Evolutionary conservation across 2,113 vertebrate species (phyloP).

Genomic region (human (Homo sapiens)): DNA sequence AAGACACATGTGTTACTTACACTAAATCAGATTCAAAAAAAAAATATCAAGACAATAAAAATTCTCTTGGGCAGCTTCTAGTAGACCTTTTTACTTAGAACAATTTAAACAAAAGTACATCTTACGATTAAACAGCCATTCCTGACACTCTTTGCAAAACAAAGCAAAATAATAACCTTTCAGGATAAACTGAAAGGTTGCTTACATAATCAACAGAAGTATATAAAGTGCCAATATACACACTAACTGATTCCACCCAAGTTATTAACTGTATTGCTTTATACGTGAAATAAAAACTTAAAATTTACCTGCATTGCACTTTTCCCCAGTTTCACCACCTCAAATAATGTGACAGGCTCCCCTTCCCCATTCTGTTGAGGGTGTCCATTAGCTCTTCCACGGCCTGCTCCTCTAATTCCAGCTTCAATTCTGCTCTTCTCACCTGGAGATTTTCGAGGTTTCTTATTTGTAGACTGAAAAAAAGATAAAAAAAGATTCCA

Average conservation of each 20-base stretch:
- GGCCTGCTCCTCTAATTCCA: slow-evolving; percentile 84
- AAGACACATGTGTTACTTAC: background rate
- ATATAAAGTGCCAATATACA: background rate
- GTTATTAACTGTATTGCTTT: background rate
- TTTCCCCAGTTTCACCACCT: slow-evolving; percentile 96
- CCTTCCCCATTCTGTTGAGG: slow-evolving; percentile 96
- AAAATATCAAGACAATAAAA: background rate
- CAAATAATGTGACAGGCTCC: slow-evolving; percentile 95
- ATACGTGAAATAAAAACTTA: slow-evolving; percentile 35
- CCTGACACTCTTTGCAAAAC: background rate
- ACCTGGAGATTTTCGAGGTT: slow-evolving; percentile 91
- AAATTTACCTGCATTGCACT: slow-evolving; percentile 96
- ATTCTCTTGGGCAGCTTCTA: background rate
- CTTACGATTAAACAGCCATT: slow-evolving; percentile 19
- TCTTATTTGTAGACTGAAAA: slow-evolving; percentile 92
- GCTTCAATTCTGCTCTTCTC: slow-evolving; percentile 89
- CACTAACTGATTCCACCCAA: background rate
- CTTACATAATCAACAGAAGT: background rate
- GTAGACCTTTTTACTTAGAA: background rate
- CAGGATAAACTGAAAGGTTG: background rate
- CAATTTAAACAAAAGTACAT: background rate
- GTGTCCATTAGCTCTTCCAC: slow-evolving; percentile 93
- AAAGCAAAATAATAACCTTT: background rate
- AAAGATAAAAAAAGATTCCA: slow-evolving; percentile 73
- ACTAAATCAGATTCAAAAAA: slow-evolving; percentile 1